phyloP scores from a whole-genome alignment of 2,113 vertebrate genomes.

The Puma concolor region DNA sequence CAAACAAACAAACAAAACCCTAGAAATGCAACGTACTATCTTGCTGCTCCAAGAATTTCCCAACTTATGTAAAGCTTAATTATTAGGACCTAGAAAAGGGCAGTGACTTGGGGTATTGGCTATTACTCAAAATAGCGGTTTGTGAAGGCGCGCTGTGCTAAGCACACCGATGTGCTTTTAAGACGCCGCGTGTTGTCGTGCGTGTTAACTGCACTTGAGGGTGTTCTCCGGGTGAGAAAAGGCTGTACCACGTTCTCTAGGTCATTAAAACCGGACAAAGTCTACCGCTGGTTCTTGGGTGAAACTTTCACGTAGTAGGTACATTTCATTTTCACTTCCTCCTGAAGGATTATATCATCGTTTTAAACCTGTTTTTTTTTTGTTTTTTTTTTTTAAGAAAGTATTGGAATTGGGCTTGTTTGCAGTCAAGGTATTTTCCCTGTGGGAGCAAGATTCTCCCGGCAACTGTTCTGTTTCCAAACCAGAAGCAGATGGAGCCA shows the following conservation, averaged over 20 bases:
- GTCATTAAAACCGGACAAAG: not conserved
- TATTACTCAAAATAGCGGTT: not conserved
- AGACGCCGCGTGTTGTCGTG: not conserved
- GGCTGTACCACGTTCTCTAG: not conserved
- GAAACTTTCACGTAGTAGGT: not conserved
- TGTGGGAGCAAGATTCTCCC: not conserved
- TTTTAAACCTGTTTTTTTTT: not conserved
- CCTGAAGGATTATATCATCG: not conserved
- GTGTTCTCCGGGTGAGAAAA: not conserved
- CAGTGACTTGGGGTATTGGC: not conserved
- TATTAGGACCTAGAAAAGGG: not conserved
- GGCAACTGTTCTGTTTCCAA: not conserved
- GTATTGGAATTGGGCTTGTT: not conserved
- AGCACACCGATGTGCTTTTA: not conserved
- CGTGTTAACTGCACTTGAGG: not conserved
- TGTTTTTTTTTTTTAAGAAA: not conserved
- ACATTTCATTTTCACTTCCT: not conserved
- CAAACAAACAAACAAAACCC: constrained; percentile 39
- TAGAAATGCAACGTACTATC: not conserved
- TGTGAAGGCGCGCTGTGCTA: not conserved
- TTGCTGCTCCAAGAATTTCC: not conserved
- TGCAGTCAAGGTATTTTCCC: not conserved
- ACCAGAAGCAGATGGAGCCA: not conserved
- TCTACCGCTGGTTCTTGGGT: not conserved
- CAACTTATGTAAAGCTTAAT: not conserved